Evolutionary conservation across 2,888 invertebrate genomes (phyloP).

Genomic region (Bedellia somnulentella): DNA sequence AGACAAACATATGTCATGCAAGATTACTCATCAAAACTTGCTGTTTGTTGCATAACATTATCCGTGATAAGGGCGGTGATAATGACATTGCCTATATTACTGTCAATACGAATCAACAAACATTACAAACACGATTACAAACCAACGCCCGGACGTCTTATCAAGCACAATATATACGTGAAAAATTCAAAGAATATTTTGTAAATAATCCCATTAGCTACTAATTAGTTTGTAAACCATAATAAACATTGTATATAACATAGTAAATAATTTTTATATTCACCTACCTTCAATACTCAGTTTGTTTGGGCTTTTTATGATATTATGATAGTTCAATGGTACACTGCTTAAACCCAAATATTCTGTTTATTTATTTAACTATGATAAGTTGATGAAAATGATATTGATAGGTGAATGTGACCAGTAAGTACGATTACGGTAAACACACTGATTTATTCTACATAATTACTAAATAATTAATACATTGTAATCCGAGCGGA

Average conservation of each 20-base stretch:
- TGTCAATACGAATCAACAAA: not conserved
- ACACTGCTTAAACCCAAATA: too few species aligned
- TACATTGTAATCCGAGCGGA: too few species aligned
- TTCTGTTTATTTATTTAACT: too few species aligned
- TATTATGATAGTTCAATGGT: too few species aligned
- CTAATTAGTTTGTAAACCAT: not conserved
- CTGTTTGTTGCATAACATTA: constrained; percentile 9
- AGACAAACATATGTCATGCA: constrained; percentile 7
- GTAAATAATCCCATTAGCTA: not conserved
- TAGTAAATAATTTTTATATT: not conserved
- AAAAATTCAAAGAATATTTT: not conserved
- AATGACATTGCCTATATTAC: not conserved
- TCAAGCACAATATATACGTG: not conserved
- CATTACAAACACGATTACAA: not conserved
- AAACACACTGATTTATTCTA: too few species aligned
- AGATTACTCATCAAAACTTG: constrained; percentile 7
- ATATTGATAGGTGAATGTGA: too few species aligned
- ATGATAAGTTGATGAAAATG: too few species aligned
- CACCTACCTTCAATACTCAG: too few species aligned
- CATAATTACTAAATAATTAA: too few species aligned
- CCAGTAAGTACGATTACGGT: too few species aligned
- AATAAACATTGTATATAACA: not conserved
- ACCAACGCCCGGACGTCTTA: not conserved
- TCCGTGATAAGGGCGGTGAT: constrained; percentile 8
- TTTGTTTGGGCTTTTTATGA: too few species aligned